Base-by-base conservation (phyloP, 2,113 vertebrate species). In the Herpailurus yagouaroundi region DNA sequence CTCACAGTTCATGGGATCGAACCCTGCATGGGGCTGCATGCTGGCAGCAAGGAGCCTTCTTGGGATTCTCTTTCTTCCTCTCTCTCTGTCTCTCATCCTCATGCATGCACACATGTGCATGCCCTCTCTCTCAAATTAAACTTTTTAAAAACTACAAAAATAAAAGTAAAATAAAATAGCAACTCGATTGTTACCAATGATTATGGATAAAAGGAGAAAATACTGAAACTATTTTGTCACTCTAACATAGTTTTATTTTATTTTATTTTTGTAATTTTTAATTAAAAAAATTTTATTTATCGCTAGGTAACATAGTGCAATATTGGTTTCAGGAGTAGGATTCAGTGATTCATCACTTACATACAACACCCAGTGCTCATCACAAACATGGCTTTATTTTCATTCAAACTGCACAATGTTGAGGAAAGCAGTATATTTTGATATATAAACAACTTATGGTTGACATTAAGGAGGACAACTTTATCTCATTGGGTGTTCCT, bases 381-480 rank as follows among this genome's bases (percentile, higher is more conserved):
- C 57, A 23, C 63, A 31, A 31, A 66, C 63, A 64, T 73, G 19
- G 29, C 81, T 86, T 85, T 90, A 92, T 84, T 92, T 92, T 66
- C 76, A 69, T 91, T 95, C 64, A 91, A 94, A 69, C 27, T 86
- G 13, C 38, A 66, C 68, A 73, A 92, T 60, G 33, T 86, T 92
- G 74, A 90, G 48, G 27, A 86, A 90, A 82, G 18, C 11, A 71
- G 77, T 66, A 27, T 64, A 84, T 79, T 95, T 84, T 89, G 55
- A 76, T 57, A 74, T 21, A 66, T 23, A 38, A 86, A 73, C 23
- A n/a, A 90, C 55, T 93, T 93, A 89, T 12, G 4, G 29, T 60
- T 81, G 36, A 48, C 15, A 85, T 63, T 63, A 87, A 86, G 4
- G 25, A 85, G 27, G 64, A 18, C 63, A 57, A 41, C 38, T 91